Conservation (phyloP, 2,888 invertebrate species). For the Bombyx huttoni region DNA sequence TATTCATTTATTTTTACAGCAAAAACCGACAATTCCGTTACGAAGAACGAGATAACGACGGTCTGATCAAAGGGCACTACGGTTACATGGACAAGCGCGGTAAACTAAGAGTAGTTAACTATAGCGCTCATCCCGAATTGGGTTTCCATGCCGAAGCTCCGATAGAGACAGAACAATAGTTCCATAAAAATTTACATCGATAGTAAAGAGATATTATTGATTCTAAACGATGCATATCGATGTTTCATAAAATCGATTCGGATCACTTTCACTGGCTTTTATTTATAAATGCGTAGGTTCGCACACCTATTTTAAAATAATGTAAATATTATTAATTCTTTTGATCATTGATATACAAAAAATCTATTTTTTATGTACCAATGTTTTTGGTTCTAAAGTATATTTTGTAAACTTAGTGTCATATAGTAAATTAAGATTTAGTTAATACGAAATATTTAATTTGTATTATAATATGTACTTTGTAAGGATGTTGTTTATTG, state of each 20-base stretch:
- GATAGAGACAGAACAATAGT: conserved; percentile 9
- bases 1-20: conserved; percentile 52
- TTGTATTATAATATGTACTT: too few species aligned
- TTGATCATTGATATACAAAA: too few species aligned
- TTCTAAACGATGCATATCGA: background rate
- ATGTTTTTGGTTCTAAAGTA: too few species aligned
- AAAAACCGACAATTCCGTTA: conserved; percentile 85
- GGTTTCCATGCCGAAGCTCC: conserved; percentile 77
- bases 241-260: too few species aligned
- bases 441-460: background rate
- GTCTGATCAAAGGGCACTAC: conserved; percentile 84
- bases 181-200: conserved; percentile 1
- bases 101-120: conserved; percentile 82
- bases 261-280: too few species aligned
- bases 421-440: conserved; percentile 27
- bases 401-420: conserved; percentile 32
- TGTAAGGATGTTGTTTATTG: too few species aligned
- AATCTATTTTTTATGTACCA: too few species aligned
- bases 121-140: conserved; percentile 78
- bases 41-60: conserved; percentile 83
- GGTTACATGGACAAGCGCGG: conserved; percentile 84
- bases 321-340: too few species aligned
- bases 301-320: too few species aligned
- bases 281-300: too few species aligned
- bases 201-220: background rate